These are phyloP conservation scores for Eutrigla gurnardus DNA, from an alignment of 2,797 vertebrate species.

Conservation along the genomic window DNA sequence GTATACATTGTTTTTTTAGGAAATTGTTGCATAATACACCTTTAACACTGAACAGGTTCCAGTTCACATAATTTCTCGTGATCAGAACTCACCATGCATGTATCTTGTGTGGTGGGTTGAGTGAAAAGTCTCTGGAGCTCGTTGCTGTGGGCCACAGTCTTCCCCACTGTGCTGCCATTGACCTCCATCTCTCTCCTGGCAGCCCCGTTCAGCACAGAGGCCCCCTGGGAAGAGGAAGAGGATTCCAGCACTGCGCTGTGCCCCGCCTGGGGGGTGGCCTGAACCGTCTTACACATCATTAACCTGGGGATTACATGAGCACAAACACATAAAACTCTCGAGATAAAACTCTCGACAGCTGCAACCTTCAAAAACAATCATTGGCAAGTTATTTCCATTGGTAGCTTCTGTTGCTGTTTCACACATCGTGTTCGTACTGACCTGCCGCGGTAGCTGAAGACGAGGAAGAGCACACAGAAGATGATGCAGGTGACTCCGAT, in stretches of 20 bases:
- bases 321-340: constrained; percentile 37
- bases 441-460: constrained; percentile 97
- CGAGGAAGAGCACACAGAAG: constrained; percentile 97
- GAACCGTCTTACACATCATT: constrained; percentile 93
- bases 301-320: constrained; percentile 82
- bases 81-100: constrained; percentile 65
- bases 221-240: constrained; percentile 80
- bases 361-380: constrained; percentile 25
- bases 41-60: background rate
- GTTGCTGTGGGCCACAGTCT: constrained; percentile 86
- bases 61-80: background rate
- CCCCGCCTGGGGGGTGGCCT: constrained; percentile 89
- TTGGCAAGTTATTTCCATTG: constrained; percentile 7
- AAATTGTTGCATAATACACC: background rate
- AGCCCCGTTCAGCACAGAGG: constrained; percentile 83
- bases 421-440: constrained; percentile 60
- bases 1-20: no score
- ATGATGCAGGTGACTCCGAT: constrained; percentile 98
- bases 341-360: constrained; percentile 23
- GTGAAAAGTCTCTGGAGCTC: constrained; percentile 93
- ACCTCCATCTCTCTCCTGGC: constrained; percentile 79
- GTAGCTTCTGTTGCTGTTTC: constrained; percentile 5
- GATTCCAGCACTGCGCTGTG: constrained; percentile 77
- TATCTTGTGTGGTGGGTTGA: constrained; percentile 57
- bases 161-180: constrained; percentile 76